Base-by-base conservation (phyloP, 2,888 invertebrate genomes). In the Pachycephus smyrnensis region DNA sequence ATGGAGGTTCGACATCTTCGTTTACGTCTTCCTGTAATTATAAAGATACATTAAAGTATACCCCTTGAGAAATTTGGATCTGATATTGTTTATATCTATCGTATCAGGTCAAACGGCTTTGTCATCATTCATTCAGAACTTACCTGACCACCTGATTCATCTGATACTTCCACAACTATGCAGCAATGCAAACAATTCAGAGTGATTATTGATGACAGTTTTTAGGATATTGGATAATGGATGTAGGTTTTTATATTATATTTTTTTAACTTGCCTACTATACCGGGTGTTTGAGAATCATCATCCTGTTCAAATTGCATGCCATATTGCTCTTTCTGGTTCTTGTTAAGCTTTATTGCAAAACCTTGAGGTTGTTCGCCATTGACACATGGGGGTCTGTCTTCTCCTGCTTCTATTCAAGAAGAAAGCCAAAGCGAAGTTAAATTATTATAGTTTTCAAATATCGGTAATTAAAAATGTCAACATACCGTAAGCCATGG, bases 301-400 rank as follows among this genome's bases (percentile, higher is more conserved):
- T 71, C 12, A 33, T 71, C 71, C 6, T 71, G 85, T 4, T 90
- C 89, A 88, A 96, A 96, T 91, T 97, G 96, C 76, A 93, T 93
- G 76, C 94, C 96, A 87, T 97, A 97, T 83, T 95, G 95, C 83
- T 95, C 93, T 76, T 95, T 95, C 89, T 96, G 96, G 89, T 94
- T 94, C 89, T 94, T 94, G 84, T 94, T 94, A 83, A 97, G 93
- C 90, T 94, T 95, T 92, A 97, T 94, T 84, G 95, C 94, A 92
- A 96, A 96, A 85, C 93, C 93, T 87, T 92, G 88, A 68, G 84
- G 82, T 69, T 87, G 86, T 68, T 90, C 90, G 32, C 84, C 86
- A 79, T 87, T 87, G 23, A 86, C 83, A 74, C 84, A 82, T 73
- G 82, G 84, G 73, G 86, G 81, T 77, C 86, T 87, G 4, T 86